A percentile compares a stretch with the other conserved stretches of the same genome.
Evolutionary conservation across 1,140 invertebrate species (phyloP).

Genomic region (Prorops nasuta): DNA sequence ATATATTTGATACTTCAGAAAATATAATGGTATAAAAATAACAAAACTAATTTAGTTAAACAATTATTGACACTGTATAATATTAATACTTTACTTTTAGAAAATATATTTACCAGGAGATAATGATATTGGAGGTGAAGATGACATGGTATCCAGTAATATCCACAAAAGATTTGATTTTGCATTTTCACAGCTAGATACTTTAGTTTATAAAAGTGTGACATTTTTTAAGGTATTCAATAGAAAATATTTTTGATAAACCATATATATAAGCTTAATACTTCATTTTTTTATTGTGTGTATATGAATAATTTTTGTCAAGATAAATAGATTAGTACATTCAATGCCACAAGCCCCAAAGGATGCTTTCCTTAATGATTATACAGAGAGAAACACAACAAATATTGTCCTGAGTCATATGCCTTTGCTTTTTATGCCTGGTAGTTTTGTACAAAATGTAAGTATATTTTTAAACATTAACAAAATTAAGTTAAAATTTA

Average conservation of each 20-base stretch:
- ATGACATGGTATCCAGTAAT: conserved; percentile 68
- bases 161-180: conserved; percentile 78
- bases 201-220: conserved; percentile 61
- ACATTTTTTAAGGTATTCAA: conserved; percentile 61
- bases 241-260: conserved; percentile 1
- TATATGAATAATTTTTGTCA: conserved; percentile 15
- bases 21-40: conserved; percentile 55
- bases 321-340: conserved; percentile 70
- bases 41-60: background rate
- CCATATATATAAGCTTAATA: background rate
- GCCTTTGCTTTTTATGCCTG: conserved; percentile 64
- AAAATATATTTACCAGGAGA: conserved; percentile 88
- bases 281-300: background rate
- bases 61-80: background rate
- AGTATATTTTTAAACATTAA: conserved; percentile 25
- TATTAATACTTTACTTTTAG: conserved; percentile 53
- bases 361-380: conserved; percentile 61
- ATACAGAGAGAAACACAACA: conserved; percentile 58
- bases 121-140: conserved; percentile 94
- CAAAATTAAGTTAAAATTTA: background rate
- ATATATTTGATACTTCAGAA: conserved; percentile 67
- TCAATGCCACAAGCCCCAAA: conserved; percentile 51
- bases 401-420: conserved; percentile 72
- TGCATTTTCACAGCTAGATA: conserved; percentile 69
- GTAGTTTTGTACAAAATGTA: conserved; percentile 64